Base-by-base conservation (phyloP, 2,797 vertebrate species). In the Sebastes dallii region DNA sequence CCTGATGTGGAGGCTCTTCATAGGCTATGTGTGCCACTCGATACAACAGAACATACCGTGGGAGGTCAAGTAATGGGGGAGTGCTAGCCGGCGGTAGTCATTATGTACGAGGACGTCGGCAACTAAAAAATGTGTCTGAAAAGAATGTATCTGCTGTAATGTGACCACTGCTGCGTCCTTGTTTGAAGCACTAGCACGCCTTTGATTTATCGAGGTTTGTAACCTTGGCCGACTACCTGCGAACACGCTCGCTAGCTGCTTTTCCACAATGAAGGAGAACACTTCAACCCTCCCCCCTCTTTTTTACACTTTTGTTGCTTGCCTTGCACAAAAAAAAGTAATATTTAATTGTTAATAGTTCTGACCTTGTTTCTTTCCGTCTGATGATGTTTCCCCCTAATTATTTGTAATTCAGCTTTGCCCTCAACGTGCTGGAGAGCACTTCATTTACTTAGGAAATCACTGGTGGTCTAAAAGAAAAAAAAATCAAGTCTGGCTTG, bases 181-280 rank as follows among this genome's bases (percentile, higher is more conserved):
- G 82, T 91, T 91, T 91, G 78, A 89, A 92, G 64, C 71, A 32
- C 70, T 4, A 3, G 74, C 66, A 27, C 39, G 11, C 56, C 86
- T 94, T 91, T 92, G 86, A 92, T 92, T 93, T 89, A 91, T 90
- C 34, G 67, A 88, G 89, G 86, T 91, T 92, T 89, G 71, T 90
- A 89, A 91, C 90, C 87, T 90, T 93, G 88, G 80, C 73, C 90
- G 92, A 86, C 88, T 89, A 88, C 86, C 75, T 85, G 59, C 81
- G 86, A 87, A 89, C 72, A 60, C 75, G 64, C 61, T 83, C 66
- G 60, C 80, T 56, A 2, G 68, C 77, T 85, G 59, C 83, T 89
- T 81, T 83, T 86, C 72, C 75, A 83, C 73, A 78, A n/a, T 66
- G 78, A 91, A 86, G 80, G 86, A 77, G 84, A 92, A 60, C 62